phyloP scores from a whole-genome alignment of 2,888 invertebrate genomes.

The Drosophila nigricruria region DNA sequence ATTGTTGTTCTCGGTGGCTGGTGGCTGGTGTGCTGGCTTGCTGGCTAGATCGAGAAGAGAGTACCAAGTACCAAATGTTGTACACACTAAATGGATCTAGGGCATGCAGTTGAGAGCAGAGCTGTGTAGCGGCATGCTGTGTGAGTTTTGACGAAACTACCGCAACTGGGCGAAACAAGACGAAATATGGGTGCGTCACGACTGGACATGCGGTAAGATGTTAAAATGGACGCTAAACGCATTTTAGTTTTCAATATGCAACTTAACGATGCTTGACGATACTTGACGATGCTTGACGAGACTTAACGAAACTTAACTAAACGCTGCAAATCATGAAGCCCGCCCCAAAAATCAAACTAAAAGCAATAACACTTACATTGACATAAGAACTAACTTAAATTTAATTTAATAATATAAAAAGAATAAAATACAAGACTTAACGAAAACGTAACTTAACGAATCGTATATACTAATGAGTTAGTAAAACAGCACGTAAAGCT shows the following conservation, averaged over 20 bases:
- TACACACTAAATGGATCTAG: slow-evolving; percentile 44
- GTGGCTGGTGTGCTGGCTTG: slow-evolving; percentile 27
- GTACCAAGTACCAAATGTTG: slow-evolving; percentile 26
- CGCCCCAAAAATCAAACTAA: slow-evolving; percentile 20
- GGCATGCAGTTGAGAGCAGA: slow-evolving; percentile 52
- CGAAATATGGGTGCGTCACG: slow-evolving; percentile 12
- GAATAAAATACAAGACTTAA: background rate
- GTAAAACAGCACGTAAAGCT: slow-evolving; percentile 18
- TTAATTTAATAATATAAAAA: background rate
- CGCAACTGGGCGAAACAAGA: slow-evolving; percentile 14
- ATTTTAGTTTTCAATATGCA: background rate
- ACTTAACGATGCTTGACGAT: slow-evolving; percentile 13
- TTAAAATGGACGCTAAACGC: background rate
- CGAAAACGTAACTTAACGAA: slow-evolving; percentile 13
- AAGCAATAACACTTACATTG: slow-evolving; percentile 9
- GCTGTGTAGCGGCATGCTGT: slow-evolving; percentile 42
- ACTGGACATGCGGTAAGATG: slow-evolving; percentile 27
- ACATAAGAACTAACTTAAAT: background rate
- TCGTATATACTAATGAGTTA: slow-evolving; percentile 10
- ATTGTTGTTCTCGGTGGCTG: slow-evolving; percentile 15
- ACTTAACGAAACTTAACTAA: slow-evolving; percentile 25
- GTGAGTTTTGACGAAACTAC: slow-evolving; percentile 23
- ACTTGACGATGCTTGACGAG: slow-evolving; percentile 12
- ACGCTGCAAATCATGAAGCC: slow-evolving; percentile 6
- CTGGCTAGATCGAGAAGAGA: slow-evolving; percentile 32